Base-by-base conservation (phyloP, 2,888 invertebrate species). In the Tortricodes alternella region DNA sequence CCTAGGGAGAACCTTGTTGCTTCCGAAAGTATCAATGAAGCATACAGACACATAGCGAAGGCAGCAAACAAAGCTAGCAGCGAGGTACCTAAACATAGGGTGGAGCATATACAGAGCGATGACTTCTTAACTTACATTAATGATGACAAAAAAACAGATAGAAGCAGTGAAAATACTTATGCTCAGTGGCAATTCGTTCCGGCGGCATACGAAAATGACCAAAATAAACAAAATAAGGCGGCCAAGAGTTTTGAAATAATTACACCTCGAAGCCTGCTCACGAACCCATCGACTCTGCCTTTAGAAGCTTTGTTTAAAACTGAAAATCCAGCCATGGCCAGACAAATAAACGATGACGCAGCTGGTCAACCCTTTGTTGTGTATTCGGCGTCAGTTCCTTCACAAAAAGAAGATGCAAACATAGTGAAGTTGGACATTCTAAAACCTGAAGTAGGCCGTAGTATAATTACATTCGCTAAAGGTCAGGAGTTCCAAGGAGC, bases 221-320 rank as follows among this genome's bases (percentile, higher is more conserved):
- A 77, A 61, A 67, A 66, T 7, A 71, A 66, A 59, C 62, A 72
- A 35, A 70, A 69, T n/a, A 80, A 76, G 64, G 68, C 70, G 3
- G 76, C 75, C 0, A 82, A 82, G 61, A 79, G 62, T 58, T 85
- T 81, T 57, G 88, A 92, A 62, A 72, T 85, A 32, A 76, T 87
- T 1, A 89, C 89, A 3, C 87, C 86, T 7, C 81, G 85, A 32
- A 73, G 78, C 1, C 76, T 80, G 71, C 62, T 73, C 0, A 86
- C 80, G 6, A 93, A 94, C 75, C 92, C 93, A 1, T 94, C 94
- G 0, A 95, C 94, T 0, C 91, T 95, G 61, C 83, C 95, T 8
- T 76, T 95, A 61, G 94, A 95, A 82, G 94, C 92, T 1, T 79
- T 95, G 6, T 95, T 95, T 67, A 92, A 93, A 73, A 91, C 91